phyloP scores from a whole-genome alignment of 35 echinoderm and acorn worm species.

The Apostichopus parvimensis region DNA sequence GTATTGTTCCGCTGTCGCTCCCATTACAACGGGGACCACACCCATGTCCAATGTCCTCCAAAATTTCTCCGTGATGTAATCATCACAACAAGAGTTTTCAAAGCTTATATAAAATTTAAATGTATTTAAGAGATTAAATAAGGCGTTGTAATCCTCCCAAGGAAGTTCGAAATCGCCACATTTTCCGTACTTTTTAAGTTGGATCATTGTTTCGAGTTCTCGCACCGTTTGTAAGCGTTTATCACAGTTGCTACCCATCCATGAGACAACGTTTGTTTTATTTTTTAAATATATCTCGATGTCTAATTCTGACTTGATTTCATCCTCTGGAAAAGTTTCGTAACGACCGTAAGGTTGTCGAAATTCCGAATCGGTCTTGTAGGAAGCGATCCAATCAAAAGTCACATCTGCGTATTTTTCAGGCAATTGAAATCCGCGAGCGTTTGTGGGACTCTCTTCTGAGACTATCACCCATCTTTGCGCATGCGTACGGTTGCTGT shows the following conservation, averaged over 20 bases:
- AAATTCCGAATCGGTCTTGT: slow-evolving; percentile 45
- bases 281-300: neutral
- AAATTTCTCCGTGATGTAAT: slow-evolving; percentile 58
- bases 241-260: slow-evolving; percentile 64
- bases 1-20: neutral
- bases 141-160: slow-evolving; percentile 7
- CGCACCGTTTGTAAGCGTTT: slow-evolving; percentile 41
- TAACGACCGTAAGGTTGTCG: slow-evolving; percentile 24
- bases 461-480: slow-evolving; percentile 34
- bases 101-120: slow-evolving; percentile 44
- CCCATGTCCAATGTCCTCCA: slow-evolving; percentile 13
- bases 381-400: slow-evolving; percentile 15
- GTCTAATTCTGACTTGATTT: neutral
- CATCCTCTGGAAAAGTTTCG: neutral
- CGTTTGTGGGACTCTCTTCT: slow-evolving; percentile 9
- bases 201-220: slow-evolving; percentile 7
- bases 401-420: slow-evolving; percentile 12
- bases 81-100: slow-evolving; percentile 41
- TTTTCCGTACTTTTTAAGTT: slow-evolving; percentile 55
- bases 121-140: neutral
- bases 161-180: slow-evolving; percentile 48
- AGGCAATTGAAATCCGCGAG: neutral
- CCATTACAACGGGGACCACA: slow-evolving; percentile 30
- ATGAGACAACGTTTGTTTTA: slow-evolving; percentile 49
- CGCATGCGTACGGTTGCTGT: neutral